Base-by-base conservation (phyloP, 1,140 invertebrate species). In the Bombus polaris region DNA sequence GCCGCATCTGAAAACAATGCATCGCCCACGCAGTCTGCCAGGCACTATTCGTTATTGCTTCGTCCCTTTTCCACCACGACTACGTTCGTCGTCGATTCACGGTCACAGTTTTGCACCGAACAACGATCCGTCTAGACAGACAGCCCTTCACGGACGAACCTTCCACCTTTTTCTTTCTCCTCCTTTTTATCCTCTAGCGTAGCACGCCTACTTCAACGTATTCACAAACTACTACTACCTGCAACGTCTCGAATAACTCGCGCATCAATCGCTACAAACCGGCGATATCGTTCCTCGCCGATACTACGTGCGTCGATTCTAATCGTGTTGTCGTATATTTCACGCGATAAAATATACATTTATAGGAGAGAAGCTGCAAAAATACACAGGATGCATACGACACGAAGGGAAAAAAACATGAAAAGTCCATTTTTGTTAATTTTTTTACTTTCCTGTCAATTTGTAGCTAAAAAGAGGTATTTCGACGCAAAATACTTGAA, bases 41-140 rank as follows among this genome's bases (percentile, higher is more conserved):
- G 73, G 59, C 81, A 68, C 71, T 83, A 83, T 53, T 83, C 81
- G 81, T 83, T 44, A 73, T 73, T 73, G 42, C 71, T 44, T 80
- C 62, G 81, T 83, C 59, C 81, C 72, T 75, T 82, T 82, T 62
- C 62, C 74, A 53, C 79, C n/a, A 80, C 65, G 42, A 32, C 81
- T 57, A 87, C 57, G 80, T 32, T 76, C 65, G 44, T 82, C 57
- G 72, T 39, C 62, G 76, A 89, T 89, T 89, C 87, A 86, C 75
- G 87, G 74, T 83, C 88, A 81, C 59, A 71, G 75, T 83, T 81
- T 79, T 87, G 77, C 77, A 74, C 47, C 79, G 39, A 85, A 83
- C 88, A 89, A 83, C 85, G 85, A 89, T 89, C 84, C 84, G 88
- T 89, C 88, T 89, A 89, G 88, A 89, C 88, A 83, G 88, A 89